Base-by-base conservation (phyloP, 2,797 vertebrate genomes). In the Rhabdophis nuchalis region DNA sequence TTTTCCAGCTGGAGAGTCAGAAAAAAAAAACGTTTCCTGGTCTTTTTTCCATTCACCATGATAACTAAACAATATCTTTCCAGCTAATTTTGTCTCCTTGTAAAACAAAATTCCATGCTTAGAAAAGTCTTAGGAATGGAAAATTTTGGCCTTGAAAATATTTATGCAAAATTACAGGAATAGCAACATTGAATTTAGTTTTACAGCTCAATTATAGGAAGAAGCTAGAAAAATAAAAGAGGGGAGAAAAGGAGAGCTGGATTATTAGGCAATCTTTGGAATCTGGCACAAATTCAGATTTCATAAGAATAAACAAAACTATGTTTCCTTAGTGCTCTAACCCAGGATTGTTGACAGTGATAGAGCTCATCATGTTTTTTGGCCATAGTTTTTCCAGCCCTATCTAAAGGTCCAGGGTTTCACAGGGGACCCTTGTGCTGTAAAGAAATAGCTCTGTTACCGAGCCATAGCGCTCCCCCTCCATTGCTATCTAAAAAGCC, bases 81-180 rank as follows among this genome's bases (percentile, higher is more conserved):
- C 41, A 27, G 61, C n/a, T 90, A 89, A 91, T 89, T 90, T 41
- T 87, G 58, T 11, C 27, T 56, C 53, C 88, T 60, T 53, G 10
- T 85, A n/a, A 90, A 92, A 85, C 46, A 89, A 87, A 89, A 82
- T 58, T 91, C 18, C 41, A 32, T 72, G n/a, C 36, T 86, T 36
- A 86, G 41, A 32, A 64, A 29, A 46, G 20, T 56, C 52, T 77
- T 85, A 72, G 41, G 41, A 32, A 87, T 82, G 85, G 85, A 92
- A 90, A 93, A 87, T 54, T 20, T 68, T 61, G 85, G 23, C 77
- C 90, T 46, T 87, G 20, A 85, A 86, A 36, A 9, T 10, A 58
- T 90, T 90, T 93, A 77, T 93, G 90, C 32, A 90, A 89, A 89
- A 89, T 82, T 87, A 60, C 88, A 64, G 85, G 54, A 68, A 82